Evolutionary conservation across 2,888 invertebrate species (phyloP).

Genomic region (Pantelozetes paolii): DNA sequence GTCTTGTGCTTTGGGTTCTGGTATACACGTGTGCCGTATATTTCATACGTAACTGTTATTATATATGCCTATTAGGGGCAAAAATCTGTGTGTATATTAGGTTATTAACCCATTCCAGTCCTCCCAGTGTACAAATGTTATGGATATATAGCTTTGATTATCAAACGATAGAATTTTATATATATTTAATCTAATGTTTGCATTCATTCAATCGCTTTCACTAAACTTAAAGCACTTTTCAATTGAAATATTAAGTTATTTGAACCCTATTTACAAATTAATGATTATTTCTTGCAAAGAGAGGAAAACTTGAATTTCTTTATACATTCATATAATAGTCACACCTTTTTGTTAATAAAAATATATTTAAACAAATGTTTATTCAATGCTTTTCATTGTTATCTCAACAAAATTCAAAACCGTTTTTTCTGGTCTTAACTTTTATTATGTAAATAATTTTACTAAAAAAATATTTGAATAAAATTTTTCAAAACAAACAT

Average conservation of each 20-base stretch:
- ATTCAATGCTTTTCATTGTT: not conserved
- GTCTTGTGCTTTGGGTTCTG: not conserved
- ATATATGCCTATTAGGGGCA: not conserved
- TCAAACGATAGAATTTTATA: conserved; percentile 5
- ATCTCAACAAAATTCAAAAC: not conserved
- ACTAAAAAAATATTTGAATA: no score
- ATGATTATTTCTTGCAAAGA: not conserved
- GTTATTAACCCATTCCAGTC: conserved; percentile 25
- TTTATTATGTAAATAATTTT: not conserved
- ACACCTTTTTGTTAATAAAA: not conserved
- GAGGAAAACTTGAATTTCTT: conserved; percentile 8
- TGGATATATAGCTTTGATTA: conserved; percentile 7
- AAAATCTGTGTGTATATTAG: not conserved
- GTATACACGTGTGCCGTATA: not conserved
- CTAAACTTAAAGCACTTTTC: conserved; percentile 17
- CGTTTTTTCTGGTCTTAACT: not conserved
- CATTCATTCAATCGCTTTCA: conserved; percentile 2
- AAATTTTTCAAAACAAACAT: no score
- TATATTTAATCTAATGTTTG: conserved; percentile 7
- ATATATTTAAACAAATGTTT: not conserved
- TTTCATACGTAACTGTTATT: not conserved
- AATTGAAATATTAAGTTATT: not conserved
- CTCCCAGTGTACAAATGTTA: not conserved
- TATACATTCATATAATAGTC: not conserved
- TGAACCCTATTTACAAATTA: conserved; percentile 12